A percentile compares a stretch with the other conserved stretches of the same genome.
Evolutionary conservation across 1,140 invertebrate genomes (phyloP).

Genomic region (Drosophila repleta): DNA sequence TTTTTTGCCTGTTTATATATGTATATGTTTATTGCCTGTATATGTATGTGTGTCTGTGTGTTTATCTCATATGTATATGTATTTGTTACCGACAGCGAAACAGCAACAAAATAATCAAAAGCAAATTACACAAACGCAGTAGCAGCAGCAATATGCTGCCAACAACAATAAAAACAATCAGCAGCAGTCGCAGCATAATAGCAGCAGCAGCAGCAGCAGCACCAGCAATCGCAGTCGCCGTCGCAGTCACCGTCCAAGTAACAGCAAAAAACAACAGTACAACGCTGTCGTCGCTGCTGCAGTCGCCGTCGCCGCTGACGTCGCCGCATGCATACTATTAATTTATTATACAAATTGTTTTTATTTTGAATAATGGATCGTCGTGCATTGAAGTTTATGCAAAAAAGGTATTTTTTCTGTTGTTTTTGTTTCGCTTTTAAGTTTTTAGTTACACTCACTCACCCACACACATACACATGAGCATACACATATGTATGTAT

Average conservation of each 20-base stretch:
- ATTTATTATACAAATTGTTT: slow-evolving; percentile 81
- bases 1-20: slow-evolving; percentile 59
- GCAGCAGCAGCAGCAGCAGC: slow-evolving; percentile 10
- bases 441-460: slow-evolving; percentile 29
- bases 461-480: slow-evolving; percentile 7
- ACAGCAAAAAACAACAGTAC: slow-evolving; percentile 44
- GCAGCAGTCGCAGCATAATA: slow-evolving; percentile 28
- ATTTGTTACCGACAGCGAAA: slow-evolving; percentile 54
- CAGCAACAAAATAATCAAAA: slow-evolving; percentile 37
- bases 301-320: slow-evolving; percentile 46
- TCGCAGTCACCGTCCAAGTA: slow-evolving; percentile 36
- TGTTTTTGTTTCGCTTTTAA: slow-evolving; percentile 41
- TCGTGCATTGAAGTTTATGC: slow-evolving; percentile 84
- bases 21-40: slow-evolving; percentile 58
- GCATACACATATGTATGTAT: slow-evolving; percentile 25
- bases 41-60: slow-evolving; percentile 49
- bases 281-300: slow-evolving; percentile 46
- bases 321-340: slow-evolving; percentile 79
- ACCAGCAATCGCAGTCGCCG: slow-evolving; percentile 16
- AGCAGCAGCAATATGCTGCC: slow-evolving; percentile 63
- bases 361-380: slow-evolving; percentile 84
- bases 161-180: slow-evolving; percentile 63
- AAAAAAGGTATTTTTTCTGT: slow-evolving; percentile 76
- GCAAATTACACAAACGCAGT: slow-evolving; percentile 37
- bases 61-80: slow-evolving; percentile 49